A percentile compares a stretch with the other conserved stretches of the same genome.
Evolutionary conservation across 2,888 invertebrate genomes (phyloP).

Genomic region (Ophion slaviceki): DNA sequence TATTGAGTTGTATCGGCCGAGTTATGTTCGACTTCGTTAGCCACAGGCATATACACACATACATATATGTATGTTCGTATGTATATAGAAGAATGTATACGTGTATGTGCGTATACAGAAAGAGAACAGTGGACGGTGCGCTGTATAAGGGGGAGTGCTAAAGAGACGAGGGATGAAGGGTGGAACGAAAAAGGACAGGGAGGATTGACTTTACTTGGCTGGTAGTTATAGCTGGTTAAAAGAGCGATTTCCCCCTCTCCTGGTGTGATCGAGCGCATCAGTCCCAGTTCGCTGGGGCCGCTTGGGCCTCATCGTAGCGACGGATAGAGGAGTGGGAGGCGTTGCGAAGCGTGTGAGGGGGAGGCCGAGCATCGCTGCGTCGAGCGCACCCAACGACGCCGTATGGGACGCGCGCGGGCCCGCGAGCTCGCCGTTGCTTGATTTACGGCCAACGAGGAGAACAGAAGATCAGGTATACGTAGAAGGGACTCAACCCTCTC

Average conservation of each 20-base stretch:
- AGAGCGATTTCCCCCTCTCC: slow-evolving; percentile 36
- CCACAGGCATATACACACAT: slow-evolving; percentile 55
- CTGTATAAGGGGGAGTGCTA: slow-evolving; percentile 24
- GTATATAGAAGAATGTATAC: neutral
- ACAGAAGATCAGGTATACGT: slow-evolving; percentile 21
- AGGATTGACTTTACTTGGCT: slow-evolving; percentile 34
- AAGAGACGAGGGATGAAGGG: slow-evolving; percentile 50
- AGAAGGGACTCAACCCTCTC: slow-evolving; percentile 12
- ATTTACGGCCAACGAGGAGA: slow-evolving; percentile 80
- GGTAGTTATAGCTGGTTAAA: slow-evolving; percentile 38
- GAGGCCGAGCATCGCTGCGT: slow-evolving; percentile 34
- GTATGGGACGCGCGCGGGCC: slow-evolving; percentile 60
- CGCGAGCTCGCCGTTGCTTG: slow-evolving; percentile 76
- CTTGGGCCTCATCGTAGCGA: slow-evolving; percentile 30
- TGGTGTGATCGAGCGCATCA: slow-evolving; percentile 24
- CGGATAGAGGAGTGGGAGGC: slow-evolving; percentile 45
- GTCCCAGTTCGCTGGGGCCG: slow-evolving; percentile 41
- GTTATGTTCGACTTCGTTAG: slow-evolving; percentile 83
- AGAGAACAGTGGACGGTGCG: slow-evolving; percentile 23
- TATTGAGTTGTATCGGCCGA: slow-evolving; percentile 83
- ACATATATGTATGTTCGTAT: neutral
- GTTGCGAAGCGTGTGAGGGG: slow-evolving; percentile 36
- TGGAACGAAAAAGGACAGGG: slow-evolving; percentile 47
- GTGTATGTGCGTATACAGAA: neutral
- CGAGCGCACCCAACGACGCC: slow-evolving; percentile 56